Conservation (phyloP, 1,140 invertebrate genomes). For the Zaprionus ornatus region DNA sequence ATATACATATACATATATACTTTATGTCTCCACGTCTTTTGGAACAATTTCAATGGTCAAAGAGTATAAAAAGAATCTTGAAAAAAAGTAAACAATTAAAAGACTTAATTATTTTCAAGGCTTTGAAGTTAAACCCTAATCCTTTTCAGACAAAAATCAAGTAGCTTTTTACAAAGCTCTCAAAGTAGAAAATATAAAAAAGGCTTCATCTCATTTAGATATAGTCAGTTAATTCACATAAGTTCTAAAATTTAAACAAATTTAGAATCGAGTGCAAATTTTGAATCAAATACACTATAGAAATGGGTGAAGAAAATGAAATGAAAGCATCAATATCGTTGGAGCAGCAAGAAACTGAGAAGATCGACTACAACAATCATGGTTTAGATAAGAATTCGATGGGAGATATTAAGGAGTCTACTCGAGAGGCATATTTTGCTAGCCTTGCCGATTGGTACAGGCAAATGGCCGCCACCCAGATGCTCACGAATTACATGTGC, state of each 20-base stretch:
- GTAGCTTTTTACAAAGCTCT: too few species aligned
- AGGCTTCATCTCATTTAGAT: not conserved
- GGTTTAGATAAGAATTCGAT: not conserved
- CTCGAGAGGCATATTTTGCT: slow-evolving; percentile 1
- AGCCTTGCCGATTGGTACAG: not conserved
- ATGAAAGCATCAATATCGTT: not conserved
- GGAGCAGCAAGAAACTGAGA: too few species aligned
- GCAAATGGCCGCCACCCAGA: not conserved
- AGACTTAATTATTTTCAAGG: too few species aligned
- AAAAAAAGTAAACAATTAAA: too few species aligned
- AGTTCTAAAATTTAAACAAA: not conserved
- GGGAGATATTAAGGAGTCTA: not conserved
- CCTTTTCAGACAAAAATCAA: too few species aligned
- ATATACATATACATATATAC: too few species aligned
- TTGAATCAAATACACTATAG: not conserved
- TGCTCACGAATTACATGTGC: not conserved
- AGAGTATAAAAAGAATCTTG: too few species aligned
- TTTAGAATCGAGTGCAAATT: not conserved
- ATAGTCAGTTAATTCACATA: not conserved
- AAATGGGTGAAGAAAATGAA: not conserved
- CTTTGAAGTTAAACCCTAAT: too few species aligned
- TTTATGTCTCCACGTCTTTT: too few species aligned
- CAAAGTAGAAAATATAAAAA: too few species aligned
- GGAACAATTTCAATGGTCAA: too few species aligned
- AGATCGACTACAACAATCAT: not conserved